Conservation (phyloP, 2,113 vertebrate species). For the Scophthalmus maximus region DNA sequence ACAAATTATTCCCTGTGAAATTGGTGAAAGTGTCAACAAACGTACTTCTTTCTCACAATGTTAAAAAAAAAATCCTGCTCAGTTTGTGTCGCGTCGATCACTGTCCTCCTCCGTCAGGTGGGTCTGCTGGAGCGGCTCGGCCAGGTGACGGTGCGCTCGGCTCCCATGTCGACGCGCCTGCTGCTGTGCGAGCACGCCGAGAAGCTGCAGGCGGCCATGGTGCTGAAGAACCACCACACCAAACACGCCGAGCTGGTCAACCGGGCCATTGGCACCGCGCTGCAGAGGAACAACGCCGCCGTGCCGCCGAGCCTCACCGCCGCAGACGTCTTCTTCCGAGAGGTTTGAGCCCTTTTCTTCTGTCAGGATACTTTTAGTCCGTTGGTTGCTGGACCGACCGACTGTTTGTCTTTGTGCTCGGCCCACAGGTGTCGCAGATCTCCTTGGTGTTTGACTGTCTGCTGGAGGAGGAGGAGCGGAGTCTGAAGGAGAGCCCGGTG, state of each 20-base stretch:
- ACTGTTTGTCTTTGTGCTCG: neutral
- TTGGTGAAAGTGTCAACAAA: too few relatives aligned
- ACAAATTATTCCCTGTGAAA: too few relatives aligned
- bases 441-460: slow-evolving; percentile 92
- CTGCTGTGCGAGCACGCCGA: slow-evolving; percentile 95
- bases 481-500: slow-evolving; percentile 83
- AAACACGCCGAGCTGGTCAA: slow-evolving; percentile 89
- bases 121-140: slow-evolving; percentile 88
- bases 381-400: too few relatives aligned
- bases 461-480: slow-evolving; percentile 91
- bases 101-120: slow-evolving; percentile 78
- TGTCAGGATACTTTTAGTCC: too few relatives aligned
- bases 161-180: slow-evolving; percentile 88
- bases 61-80: too few relatives aligned
- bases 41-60: too few relatives aligned
- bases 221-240: slow-evolving; percentile 93
- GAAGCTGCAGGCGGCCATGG: slow-evolving; percentile 90
- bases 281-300: slow-evolving; percentile 82
- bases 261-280: slow-evolving; percentile 82
- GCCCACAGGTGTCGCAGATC: slow-evolving; percentile 91
- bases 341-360: slow-evolving; percentile 80
- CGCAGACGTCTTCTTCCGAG: slow-evolving; percentile 95
- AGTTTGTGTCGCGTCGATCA: too few relatives aligned
- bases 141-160: slow-evolving; percentile 80
- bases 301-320: slow-evolving; percentile 89